Conservation (phyloP, 1,140 invertebrate species). For the Euschistus heros region DNA sequence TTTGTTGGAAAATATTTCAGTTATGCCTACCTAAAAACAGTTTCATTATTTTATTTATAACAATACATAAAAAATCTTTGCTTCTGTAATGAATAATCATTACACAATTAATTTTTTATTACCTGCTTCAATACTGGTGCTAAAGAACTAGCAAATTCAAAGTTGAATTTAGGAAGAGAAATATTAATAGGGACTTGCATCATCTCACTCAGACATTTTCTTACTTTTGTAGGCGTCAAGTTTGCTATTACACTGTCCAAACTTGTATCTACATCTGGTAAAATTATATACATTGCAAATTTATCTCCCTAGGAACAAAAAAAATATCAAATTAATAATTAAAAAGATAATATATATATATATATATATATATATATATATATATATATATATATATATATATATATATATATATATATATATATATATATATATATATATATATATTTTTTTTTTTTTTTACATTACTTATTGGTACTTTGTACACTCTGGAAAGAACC, state of each 20-base stretch:
- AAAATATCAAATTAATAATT: too few species aligned
- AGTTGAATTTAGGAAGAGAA: slow-evolving; percentile 63
- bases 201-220: slow-evolving; percentile 45
- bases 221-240: slow-evolving; percentile 43
- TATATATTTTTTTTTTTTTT: too few species aligned
- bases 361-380: too few species aligned
- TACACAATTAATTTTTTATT: slow-evolving; percentile 27
- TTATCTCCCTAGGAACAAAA: slow-evolving; percentile 48
- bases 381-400: too few species aligned
- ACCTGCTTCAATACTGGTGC: slow-evolving; percentile 51
- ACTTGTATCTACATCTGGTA: slow-evolving; percentile 52
- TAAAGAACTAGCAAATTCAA: slow-evolving; percentile 53
- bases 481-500: too few species aligned
- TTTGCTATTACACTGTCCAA: slow-evolving; percentile 45
- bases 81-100: too few species aligned
- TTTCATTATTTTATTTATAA: too few species aligned
- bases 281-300: slow-evolving; percentile 57
- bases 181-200: slow-evolving; percentile 48
- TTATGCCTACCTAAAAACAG: slow-evolving; percentile 50
- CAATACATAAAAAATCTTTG: too few species aligned
- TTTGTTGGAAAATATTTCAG: slow-evolving; percentile 53
- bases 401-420: too few species aligned
- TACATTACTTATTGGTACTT: too few species aligned
- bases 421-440: too few species aligned
- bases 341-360: too few species aligned